Evolutionary conservation across 2,888 invertebrate genomes (phyloP), one percentile per base, ranked within the genome.

Genomic region (Criorhina ranunculi): DNA sequence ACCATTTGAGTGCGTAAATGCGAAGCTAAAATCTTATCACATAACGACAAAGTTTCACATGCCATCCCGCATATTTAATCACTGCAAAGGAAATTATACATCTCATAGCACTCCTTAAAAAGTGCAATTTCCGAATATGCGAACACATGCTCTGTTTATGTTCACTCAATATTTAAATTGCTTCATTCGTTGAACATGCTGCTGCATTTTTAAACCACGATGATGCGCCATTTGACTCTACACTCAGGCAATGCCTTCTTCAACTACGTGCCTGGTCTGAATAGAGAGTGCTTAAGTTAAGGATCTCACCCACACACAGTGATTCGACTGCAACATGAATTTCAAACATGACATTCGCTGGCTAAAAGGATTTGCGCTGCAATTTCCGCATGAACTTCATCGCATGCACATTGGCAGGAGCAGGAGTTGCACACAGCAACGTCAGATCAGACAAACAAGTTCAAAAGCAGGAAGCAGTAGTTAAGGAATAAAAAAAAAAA

Each of bases 331-430:
- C 51, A 70, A 69, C 85, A 79, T 64, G 70, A 70, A 70, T 85
- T 70, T 60, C 69, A 80, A 70, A 75, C 69, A 64, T 60, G 85
- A 64, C 75, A 80, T 79, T 53, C 51, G 62, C 49, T 62, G 73
- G 67, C 59, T 85, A 80, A 85, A 85, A 85, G 85, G 85, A 85
- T 85, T 85, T 85, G 75, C 75, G 15, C 33, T 59, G 85, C 85
- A 85, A 85, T 85, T 85, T 85, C 85, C 85, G 85, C 83, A 75
- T 55, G 60, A 82, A 44, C 51, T 64, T 82, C 72, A 59, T 66
- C 60, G 51, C 78, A 67, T 69, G 69, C 64, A 55, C 55, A 37
- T n/a, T 49, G 31, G 8, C 33, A 40, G 24, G 24, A 24, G 24
- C 17, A 12, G 11, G 6, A 55, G 17, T 5, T 37, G 8, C 55